Percentiles rank a stretch among this genome's conserved stretches.
phyloP scores from a whole-genome alignment of 23 tunicate genomes.

The Ascidia mentula region DNA sequence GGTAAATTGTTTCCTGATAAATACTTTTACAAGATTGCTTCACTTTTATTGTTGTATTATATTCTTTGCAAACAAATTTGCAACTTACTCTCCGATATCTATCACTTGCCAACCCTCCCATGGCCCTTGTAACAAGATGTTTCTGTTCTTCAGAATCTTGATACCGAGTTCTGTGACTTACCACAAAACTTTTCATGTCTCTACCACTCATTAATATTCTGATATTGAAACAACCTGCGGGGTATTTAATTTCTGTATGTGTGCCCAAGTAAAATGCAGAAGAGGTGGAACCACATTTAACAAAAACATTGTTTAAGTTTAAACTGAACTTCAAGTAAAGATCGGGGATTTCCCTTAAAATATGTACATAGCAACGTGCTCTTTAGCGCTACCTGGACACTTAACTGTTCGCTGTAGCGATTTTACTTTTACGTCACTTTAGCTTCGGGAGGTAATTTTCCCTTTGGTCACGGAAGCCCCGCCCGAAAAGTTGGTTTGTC shows the following conservation, averaged over 20 bases:
- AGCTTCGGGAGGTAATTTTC: neutral
- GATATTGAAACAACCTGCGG: no score
- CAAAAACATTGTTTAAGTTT: no score
- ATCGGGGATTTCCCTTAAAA: neutral
- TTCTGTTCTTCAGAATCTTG: slow-evolving; percentile 68
- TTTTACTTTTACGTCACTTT: neutral
- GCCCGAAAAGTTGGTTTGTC: neutral
- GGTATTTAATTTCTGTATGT: no score
- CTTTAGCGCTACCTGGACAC: neutral
- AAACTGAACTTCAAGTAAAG: no score
- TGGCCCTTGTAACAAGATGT: slow-evolving; percentile 60
- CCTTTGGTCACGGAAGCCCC: neutral
- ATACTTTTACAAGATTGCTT: neutral
- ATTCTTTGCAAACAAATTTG: neutral
- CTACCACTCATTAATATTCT: slow-evolving; percentile 79
- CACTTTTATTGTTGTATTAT: neutral
- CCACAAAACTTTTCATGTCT: slow-evolving; percentile 47
- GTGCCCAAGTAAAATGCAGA: no score
- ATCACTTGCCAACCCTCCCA: slow-evolving; percentile 60
- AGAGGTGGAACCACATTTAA: no score
- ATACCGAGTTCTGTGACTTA: slow-evolving; percentile 40
- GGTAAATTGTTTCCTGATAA: no score
- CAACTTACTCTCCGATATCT: slow-evolving; percentile 37
- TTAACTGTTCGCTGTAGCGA: neutral
- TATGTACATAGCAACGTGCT: slow-evolving; percentile 6